A percentile compares a stretch with the other conserved stretches of the same genome.
phyloP scores from a whole-genome alignment of 2,888 invertebrate genomes.

The Patella depressa region DNA sequence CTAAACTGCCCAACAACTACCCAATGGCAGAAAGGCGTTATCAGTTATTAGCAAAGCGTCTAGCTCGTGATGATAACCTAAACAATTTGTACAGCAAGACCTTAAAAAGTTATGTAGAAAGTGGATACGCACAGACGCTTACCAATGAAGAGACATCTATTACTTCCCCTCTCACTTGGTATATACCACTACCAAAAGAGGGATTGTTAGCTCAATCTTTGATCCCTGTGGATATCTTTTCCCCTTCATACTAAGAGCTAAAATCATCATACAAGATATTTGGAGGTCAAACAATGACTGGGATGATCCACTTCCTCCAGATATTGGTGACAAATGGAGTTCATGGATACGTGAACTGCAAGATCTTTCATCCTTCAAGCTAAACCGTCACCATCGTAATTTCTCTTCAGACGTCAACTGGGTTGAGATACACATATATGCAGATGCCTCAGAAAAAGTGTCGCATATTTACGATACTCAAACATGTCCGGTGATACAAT shows the following conservation, averaged over 20 bases:
- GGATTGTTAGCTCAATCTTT: conserved; percentile 14
- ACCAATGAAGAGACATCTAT: background rate
- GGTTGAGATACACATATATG: conserved; percentile 12
- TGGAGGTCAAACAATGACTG: conserved; percentile 9
- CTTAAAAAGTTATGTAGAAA: conserved; percentile 2
- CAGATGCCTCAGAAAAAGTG: conserved; percentile 9
- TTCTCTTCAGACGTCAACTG: background rate
- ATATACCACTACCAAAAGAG: conserved; percentile 9
- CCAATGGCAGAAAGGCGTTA: background rate
- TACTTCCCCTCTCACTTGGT: background rate
- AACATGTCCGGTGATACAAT: background rate
- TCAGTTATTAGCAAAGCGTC: background rate
- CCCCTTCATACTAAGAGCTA: conserved; percentile 15
- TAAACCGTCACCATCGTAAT: conserved; percentile 8
- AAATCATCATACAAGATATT: background rate
- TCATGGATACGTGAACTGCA: conserved; percentile 3
- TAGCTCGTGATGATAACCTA: background rate
- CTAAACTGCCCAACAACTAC: background rate
- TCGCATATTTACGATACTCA: background rate
- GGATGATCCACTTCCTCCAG: conserved; percentile 12
- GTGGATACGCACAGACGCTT: conserved; percentile 19
- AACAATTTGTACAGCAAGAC: conserved; percentile 6
- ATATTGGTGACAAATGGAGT: background rate
- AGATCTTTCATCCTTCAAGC: background rate
- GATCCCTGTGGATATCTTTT: conserved; percentile 15